Evolutionary conservation across 2,797 vertebrate species (phyloP).

Genomic region (Poeciliopsis infans): DNA sequence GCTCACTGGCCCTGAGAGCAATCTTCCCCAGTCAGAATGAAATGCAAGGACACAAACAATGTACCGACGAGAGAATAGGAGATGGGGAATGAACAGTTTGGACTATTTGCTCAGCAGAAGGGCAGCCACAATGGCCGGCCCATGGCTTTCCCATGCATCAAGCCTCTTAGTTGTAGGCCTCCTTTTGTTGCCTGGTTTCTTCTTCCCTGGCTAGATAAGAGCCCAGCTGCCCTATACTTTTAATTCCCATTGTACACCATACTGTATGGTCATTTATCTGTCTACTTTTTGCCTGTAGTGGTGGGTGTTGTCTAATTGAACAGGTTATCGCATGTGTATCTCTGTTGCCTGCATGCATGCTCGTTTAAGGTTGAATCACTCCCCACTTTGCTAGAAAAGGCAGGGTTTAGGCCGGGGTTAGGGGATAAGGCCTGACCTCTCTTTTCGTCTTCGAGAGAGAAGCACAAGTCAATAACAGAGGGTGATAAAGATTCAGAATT

Average conservation of each 20-base stretch:
- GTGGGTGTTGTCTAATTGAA: constrained; percentile 68
- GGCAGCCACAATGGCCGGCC: constrained; percentile 96
- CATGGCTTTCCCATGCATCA: constrained; percentile 99
- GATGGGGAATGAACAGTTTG: constrained; percentile 99
- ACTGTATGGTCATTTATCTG: constrained; percentile 87
- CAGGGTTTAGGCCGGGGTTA: constrained; percentile 39
- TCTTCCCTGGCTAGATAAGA: constrained; percentile 92
- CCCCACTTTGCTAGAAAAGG: constrained; percentile 69
- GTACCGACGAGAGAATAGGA: constrained; percentile 99
- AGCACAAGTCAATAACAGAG: constrained; percentile 74
- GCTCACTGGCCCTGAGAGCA: constrained; percentile 99
- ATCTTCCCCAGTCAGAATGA: constrained; percentile 99
- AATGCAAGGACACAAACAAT: constrained; percentile 99
- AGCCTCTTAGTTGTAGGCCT: constrained; percentile 89
- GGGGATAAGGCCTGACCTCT: constrained; percentile 72
- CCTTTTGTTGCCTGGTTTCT: constrained; percentile 94
- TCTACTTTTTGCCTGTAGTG: constrained; percentile 60
- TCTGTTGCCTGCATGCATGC: constrained; percentile 76
- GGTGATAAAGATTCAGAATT: constrained; percentile 58
- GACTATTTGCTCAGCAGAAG: constrained; percentile 99
- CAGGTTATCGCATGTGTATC: constrained; percentile 73
- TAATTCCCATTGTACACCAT: constrained; percentile 81
- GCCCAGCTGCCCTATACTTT: constrained; percentile 94
- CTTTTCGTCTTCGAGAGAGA: constrained; percentile 68
- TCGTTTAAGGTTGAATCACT: constrained; percentile 71